phyloP scores from a whole-genome alignment of 2,113 vertebrate species.

The Lates calcarifer region DNA sequence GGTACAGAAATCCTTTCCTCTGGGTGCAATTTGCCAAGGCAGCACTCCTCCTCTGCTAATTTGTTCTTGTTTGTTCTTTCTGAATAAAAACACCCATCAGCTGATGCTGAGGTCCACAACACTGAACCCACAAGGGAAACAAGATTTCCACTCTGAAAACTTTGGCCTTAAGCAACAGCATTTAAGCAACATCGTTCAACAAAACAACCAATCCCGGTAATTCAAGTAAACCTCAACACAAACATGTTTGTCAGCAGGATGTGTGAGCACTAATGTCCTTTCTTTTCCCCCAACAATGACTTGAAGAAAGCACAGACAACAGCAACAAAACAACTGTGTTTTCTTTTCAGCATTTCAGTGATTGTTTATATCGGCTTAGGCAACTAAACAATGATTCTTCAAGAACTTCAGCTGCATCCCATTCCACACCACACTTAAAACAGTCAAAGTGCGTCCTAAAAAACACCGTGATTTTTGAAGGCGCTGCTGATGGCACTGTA shows the following conservation, averaged over 20 bases:
- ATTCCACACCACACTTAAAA: neutral
- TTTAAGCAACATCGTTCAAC: constrained; percentile 29
- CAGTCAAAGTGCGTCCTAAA: neutral
- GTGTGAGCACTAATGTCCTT: neutral
- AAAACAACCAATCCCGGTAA: constrained; percentile 24
- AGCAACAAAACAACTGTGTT: neutral
- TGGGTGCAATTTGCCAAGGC: constrained; percentile 44
- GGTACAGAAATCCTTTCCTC: constrained; percentile 28
- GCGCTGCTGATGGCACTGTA: neutral
- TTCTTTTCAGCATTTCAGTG: neutral
- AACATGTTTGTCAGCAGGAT: constrained; percentile 24
- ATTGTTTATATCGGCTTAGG: neutral
- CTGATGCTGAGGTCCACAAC: constrained; percentile 42
- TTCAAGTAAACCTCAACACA: constrained; percentile 35
- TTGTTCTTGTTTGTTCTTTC: constrained; percentile 57
- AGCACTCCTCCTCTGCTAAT: constrained; percentile 49
- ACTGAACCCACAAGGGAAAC: constrained; percentile 42
- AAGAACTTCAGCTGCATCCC: neutral
- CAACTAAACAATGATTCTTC: neutral
- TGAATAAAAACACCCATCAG: constrained; percentile 51
- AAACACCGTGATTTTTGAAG: neutral
- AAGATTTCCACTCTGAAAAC: constrained; percentile 31
- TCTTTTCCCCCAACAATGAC: too few species aligned
- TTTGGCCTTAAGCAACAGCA: constrained; percentile 10
- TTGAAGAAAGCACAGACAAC: constrained; percentile 3